These are phyloP conservation scores for Thinocorus orbignyianus DNA, from an alignment of 2,113 vertebrate genomes.

Conservation along the genomic window DNA sequence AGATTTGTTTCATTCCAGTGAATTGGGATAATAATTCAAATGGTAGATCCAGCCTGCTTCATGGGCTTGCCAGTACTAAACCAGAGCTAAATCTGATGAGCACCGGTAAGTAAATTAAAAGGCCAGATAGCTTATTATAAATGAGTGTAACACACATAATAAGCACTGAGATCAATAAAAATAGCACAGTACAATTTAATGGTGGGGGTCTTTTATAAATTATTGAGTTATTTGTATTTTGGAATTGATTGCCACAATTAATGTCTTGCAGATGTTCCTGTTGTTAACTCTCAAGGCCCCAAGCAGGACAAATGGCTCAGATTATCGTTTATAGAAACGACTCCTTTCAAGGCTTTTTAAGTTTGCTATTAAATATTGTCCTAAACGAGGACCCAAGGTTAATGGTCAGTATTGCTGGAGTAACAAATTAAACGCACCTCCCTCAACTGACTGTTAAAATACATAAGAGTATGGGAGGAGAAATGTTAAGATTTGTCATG, in stretches of 20 bases:
- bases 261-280: constrained; percentile 1
- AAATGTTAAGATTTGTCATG: not conserved
- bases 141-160: not conserved
- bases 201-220: not conserved
- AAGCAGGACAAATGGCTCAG: constrained; percentile 7
- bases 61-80: not conserved
- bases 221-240: constrained; percentile 4
- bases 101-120: not conserved
- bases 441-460: not conserved
- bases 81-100: not conserved
- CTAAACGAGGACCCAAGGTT: constrained; percentile 19
- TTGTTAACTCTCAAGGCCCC: constrained; percentile 13
- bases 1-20: not conserved
- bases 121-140: not conserved
- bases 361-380: constrained; percentile 30
- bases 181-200: constrained; percentile 1
- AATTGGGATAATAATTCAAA: not conserved
- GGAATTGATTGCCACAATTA: not conserved
- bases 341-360: constrained; percentile 25
- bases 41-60: not conserved
- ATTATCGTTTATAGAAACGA: not conserved
- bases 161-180: constrained; percentile 13
- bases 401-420: not conserved
- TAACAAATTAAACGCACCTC: not conserved
- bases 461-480: not conserved